Evolutionary conservation across 1,140 invertebrate species (phyloP).

Genomic region (Luehdorfia chinensis): DNA sequence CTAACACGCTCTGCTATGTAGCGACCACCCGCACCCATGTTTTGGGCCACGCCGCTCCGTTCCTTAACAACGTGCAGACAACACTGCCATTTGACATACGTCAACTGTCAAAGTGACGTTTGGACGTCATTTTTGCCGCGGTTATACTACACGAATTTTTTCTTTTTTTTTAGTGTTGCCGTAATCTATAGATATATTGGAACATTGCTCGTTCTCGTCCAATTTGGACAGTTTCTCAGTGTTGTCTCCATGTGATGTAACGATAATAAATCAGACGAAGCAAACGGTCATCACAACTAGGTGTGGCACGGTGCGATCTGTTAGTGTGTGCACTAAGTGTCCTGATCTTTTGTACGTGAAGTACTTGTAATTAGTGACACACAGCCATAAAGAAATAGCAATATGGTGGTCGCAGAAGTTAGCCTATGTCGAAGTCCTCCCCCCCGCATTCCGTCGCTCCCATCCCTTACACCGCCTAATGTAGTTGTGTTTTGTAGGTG

Average conservation of each 20-base stretch:
- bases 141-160: conserved; percentile 1
- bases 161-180: too few relatives aligned
- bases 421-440: conserved; percentile 50
- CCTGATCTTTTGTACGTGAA: conserved; percentile 11
- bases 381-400: conserved; percentile 9
- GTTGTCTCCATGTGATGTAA: conserved; percentile 52
- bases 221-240: conserved; percentile 24
- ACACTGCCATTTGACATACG: conserved; percentile 26
- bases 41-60: conserved; percentile 42
- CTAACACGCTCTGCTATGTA: conserved; percentile 45
- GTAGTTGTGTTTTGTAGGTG: conserved; percentile 48
- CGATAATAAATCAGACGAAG: conserved; percentile 63
- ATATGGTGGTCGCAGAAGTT: conserved; percentile 60
- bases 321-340: conserved; percentile 48
- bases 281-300: conserved; percentile 70
- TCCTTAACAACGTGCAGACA: conserved; percentile 41
- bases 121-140: conserved; percentile 7
- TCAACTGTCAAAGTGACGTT: conserved; percentile 11
- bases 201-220: too few relatives aligned
- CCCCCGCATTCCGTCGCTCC: conserved; percentile 25
- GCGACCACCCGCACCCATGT: conserved; percentile 66
- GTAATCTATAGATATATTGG: too few relatives aligned
- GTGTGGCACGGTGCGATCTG: conserved; percentile 60
- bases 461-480: conserved; percentile 23
- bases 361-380: background rate